Evolutionary conservation across 2,113 vertebrate species (phyloP), one percentile per base, ranked within the genome.

Genomic region (Corythornis vintsioides): DNA sequence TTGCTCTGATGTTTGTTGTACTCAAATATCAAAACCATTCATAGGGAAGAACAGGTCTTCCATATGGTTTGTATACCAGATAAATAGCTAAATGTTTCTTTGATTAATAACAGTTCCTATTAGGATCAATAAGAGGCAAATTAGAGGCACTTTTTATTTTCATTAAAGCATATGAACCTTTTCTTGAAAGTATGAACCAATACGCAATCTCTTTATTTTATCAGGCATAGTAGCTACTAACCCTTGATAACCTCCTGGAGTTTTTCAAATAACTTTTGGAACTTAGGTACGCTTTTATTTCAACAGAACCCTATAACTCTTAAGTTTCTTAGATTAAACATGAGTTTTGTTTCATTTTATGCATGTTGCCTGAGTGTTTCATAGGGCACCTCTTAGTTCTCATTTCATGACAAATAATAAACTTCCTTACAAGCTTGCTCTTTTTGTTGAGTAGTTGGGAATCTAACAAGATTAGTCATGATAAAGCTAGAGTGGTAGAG

Each of bases 71-170:
- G 10, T 61, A 33, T 45, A 79, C 20, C 42, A 91, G 88, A 83
- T n/a, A 89, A 92, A 92, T 78, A 69, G 38, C 29, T 89, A 72
- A 79, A 35, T 52, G 13, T 73, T 92, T 88, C 28, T 91, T 91
- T 47, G 25, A 52, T 38, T 93, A 79, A 66, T 88, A 72, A 60
- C 7, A 11, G 15, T 35, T 90, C 56, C 76, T 92, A 24, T 74
- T 86, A 55, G 56, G 80, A 75, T 75, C 57, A 65, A 16, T 80
- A 82, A 40, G 33, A 88, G 15, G 19, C 61, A 86, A 81, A 92
- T 42, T 4, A 75, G 71, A 61, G 0, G 15, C 4, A 10, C 43
- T 19, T 50, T 35, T 57, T 3, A 0, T 15, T 10, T 3, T 6
- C 7, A 31, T 89, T 64, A 74, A 88, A 75, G 66, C 47, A 59